Evolutionary conservation across 2,113 vertebrate species (phyloP).

Genomic region (Orycteropus afer): DNA sequence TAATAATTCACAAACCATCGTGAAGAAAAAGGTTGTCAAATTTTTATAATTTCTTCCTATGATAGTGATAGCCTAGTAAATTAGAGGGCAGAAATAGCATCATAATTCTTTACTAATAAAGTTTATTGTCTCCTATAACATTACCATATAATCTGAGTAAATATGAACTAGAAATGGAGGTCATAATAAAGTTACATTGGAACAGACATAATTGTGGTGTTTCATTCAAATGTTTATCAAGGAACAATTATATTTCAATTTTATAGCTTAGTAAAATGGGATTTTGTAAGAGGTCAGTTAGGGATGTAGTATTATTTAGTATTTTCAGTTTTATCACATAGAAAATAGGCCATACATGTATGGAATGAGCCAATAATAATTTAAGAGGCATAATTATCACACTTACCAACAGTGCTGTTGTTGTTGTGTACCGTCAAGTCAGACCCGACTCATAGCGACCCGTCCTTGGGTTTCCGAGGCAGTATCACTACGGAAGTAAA

Average conservation of each 20-base stretch:
- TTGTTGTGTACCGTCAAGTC: no score
- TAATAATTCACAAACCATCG: constrained; percentile 57
- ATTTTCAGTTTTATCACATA: not conserved
- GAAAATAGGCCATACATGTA: not conserved
- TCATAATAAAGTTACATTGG: not conserved
- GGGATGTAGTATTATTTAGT: not conserved
- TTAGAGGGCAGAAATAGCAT: constrained; percentile 57
- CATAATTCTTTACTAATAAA: constrained; percentile 71
- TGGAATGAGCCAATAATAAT: not conserved
- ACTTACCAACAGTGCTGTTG: not conserved
- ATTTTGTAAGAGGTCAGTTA: not conserved
- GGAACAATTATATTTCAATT: not conserved
- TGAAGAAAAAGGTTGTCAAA: constrained; percentile 59
- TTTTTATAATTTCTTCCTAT: constrained; percentile 71
- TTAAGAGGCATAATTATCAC: not conserved
- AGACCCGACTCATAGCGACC: no score
- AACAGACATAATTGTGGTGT: not conserved
- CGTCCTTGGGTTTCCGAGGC: no score
- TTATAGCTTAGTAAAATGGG: not conserved
- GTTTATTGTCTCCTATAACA: constrained; percentile 57
- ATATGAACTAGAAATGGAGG: constrained; percentile 24
- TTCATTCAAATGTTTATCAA: not conserved
- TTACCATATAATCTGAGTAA: not conserved
- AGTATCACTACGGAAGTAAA: no score
- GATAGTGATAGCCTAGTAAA: constrained; percentile 50